These are phyloP conservation scores for Melieria crassipennis DNA, from an alignment of 2,888 invertebrate species.

Conservation along the genomic window DNA sequence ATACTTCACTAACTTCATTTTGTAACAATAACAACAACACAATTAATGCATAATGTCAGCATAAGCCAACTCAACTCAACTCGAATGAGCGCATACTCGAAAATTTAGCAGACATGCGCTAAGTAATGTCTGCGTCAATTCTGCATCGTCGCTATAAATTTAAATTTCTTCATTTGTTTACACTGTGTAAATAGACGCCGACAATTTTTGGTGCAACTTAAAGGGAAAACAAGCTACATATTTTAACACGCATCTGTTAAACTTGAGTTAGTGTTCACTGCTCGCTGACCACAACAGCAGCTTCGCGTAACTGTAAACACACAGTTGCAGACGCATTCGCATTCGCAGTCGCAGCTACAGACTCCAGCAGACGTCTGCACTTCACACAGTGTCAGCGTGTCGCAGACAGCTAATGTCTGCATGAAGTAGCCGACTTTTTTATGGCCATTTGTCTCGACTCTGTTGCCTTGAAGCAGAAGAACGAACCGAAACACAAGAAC, in stretches of 20 bases:
- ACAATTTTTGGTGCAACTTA: too few relatives aligned
- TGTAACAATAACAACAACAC: too few relatives aligned
- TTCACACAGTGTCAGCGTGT: background rate
- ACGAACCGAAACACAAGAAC: background rate
- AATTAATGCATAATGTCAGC: too few relatives aligned
- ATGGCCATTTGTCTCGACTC: constrained; percentile 24
- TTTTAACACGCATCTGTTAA: constrained; percentile 7
- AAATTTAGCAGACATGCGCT: too few relatives aligned
- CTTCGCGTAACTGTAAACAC: background rate
- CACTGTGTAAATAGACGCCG: too few relatives aligned
- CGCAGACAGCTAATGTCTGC: too few relatives aligned
- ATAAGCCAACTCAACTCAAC: too few relatives aligned
- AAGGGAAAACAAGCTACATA: background rate
- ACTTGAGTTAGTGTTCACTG: background rate
- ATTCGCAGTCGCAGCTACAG: background rate
- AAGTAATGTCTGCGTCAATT: too few relatives aligned
- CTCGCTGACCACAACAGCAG: background rate
- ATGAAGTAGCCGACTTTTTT: constrained; percentile 2
- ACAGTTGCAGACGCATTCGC: background rate
- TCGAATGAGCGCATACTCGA: too few relatives aligned
- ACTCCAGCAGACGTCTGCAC: background rate
- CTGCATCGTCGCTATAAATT: too few relatives aligned
- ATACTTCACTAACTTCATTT: too few relatives aligned
- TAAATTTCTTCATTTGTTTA: too few relatives aligned
- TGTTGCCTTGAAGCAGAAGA: constrained; percentile 7